A percentile compares a stretch with the other conserved stretches of the same genome.
phyloP scores from a whole-genome alignment of 2,797 vertebrate genomes.

The Mormyrops attenuatus region DNA sequence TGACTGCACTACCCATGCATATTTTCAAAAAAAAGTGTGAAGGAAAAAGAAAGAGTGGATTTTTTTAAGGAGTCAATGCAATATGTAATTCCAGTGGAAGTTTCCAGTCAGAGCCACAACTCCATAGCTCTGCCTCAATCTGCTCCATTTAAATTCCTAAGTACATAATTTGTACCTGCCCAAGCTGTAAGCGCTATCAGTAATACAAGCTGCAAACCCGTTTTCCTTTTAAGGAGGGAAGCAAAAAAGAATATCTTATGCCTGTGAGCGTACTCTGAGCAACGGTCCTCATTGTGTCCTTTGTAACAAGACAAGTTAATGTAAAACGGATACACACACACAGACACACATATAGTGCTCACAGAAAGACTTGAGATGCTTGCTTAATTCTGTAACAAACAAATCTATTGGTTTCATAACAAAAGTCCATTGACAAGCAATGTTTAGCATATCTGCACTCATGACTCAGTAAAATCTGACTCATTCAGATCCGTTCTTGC shows the following conservation, averaged over 20 bases:
- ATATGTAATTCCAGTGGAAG: not conserved
- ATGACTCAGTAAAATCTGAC: not conserved
- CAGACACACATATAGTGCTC: not conserved
- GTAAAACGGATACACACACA: not conserved
- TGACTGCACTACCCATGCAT: not conserved
- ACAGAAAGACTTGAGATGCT: not conserved
- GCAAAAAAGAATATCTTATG: not conserved
- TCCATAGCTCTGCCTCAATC: not conserved
- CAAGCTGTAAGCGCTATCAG: not conserved
- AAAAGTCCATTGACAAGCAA: not conserved
- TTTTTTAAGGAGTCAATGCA: not conserved
- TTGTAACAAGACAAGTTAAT: not conserved
- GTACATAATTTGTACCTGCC: conserved; percentile 2
- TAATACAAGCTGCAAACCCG: not conserved
- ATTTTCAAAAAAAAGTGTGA: not conserved
- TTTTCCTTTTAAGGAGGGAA: not conserved
- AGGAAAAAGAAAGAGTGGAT: not conserved
- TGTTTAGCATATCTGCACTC: not conserved
- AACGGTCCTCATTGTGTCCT: not conserved
- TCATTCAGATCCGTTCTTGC: not conserved
- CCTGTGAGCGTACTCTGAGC: not conserved
- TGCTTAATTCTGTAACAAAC: no score
- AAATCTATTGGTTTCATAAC: no score
- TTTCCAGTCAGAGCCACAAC: not conserved
- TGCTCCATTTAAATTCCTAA: not conserved